A percentile compares a stretch with the other conserved stretches of the same genome.
These are phyloP conservation scores for Phortica variegata DNA, from an alignment of 1,140 invertebrate species.

Conservation along the genomic window DNA sequence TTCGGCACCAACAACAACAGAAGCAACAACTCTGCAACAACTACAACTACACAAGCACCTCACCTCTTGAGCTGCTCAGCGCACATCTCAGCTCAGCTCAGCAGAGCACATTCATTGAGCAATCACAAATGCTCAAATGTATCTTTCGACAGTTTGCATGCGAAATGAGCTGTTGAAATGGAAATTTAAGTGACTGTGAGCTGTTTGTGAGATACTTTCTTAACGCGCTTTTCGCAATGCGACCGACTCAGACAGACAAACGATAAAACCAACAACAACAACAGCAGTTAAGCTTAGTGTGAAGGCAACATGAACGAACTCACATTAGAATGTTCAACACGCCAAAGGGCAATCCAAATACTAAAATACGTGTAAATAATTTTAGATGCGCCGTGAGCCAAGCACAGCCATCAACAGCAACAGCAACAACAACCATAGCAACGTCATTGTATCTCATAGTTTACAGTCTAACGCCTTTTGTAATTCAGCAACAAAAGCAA, in stretches of 20 bases:
- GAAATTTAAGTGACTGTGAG: slow-evolving; percentile 48
- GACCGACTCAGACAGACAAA: slow-evolving; percentile 14
- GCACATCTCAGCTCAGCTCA: no score
- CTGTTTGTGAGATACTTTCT: slow-evolving; percentile 21
- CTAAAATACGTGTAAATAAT: slow-evolving; percentile 22
- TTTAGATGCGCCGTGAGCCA: slow-evolving; percentile 16
- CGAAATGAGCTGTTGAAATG: slow-evolving; percentile 51
- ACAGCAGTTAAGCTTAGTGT: no score
- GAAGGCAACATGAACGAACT: background rate
- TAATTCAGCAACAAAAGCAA: background rate
- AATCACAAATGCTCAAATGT: no score
- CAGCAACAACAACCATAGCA: no score
- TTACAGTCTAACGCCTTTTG: slow-evolving; percentile 48
- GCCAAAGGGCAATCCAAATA: slow-evolving; percentile 25
- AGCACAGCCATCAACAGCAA: no score
- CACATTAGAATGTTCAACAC: slow-evolving; percentile 6
- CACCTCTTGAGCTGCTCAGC: no score
- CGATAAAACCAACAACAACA: slow-evolving; percentile 11
- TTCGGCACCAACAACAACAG: no score
- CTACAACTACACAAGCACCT: no score
- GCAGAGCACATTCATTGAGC: no score
- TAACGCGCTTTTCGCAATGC: no score
- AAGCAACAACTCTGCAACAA: no score
- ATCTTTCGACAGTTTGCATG: slow-evolving; percentile 14
- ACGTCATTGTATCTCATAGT: slow-evolving; percentile 32